These are phyloP conservation scores for Phrynocephalus vlangalii DNA, from an alignment of 2,797 vertebrate genomes.

Conservation along the genomic window DNA sequence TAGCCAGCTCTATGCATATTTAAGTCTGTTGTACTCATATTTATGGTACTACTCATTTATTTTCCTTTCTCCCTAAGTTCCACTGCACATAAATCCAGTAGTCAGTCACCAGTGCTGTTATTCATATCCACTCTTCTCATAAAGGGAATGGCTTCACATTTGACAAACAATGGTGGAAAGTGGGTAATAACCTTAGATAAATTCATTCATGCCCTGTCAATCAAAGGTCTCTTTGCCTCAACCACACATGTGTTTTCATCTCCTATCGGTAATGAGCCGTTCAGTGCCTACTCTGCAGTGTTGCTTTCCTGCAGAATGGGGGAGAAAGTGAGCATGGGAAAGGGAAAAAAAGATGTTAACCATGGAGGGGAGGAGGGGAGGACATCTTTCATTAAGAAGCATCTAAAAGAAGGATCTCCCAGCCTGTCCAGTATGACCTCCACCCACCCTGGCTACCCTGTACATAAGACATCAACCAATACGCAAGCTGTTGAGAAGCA, in stretches of 20 bases:
- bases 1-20: no score
- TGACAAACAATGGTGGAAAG: conserved; percentile 67
- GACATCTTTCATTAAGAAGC: neutral
- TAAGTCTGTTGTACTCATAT: conserved; percentile 36
- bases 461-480: neutral
- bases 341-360: neutral
- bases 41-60: conserved; percentile 35
- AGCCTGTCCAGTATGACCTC: neutral
- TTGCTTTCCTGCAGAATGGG: conserved; percentile 27
- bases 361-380: neutral
- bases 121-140: conserved; percentile 51
- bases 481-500: neutral
- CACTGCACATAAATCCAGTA: conserved; percentile 32
- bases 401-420: neutral
- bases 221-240: conserved; percentile 62
- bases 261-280: conserved; percentile 69
- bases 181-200: conserved; percentile 71
- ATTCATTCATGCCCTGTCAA: conserved; percentile 71
- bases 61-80: conserved; percentile 22
- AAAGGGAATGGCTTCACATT: conserved; percentile 60
- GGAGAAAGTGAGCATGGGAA: neutral
- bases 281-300: conserved; percentile 49
- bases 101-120: conserved; percentile 54
- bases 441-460: neutral
- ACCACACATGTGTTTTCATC: conserved; percentile 43